Evolutionary conservation across 2,113 vertebrate species (phyloP), one percentile per base, ranked within the genome.

Genomic region (Orthochromis malagaraziensis): DNA sequence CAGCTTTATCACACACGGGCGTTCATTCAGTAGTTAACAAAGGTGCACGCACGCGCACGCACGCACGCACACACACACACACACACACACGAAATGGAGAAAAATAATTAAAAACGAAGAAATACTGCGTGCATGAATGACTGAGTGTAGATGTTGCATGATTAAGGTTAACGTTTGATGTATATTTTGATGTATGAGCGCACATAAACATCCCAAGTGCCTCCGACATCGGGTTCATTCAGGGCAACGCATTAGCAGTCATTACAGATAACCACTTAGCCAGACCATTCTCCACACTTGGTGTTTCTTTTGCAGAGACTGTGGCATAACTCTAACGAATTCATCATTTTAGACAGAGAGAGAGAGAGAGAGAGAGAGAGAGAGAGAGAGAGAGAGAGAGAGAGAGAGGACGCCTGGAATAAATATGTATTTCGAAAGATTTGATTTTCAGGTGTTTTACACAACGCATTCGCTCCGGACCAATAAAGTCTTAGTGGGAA

Each of bases 171-270:
- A 21, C 9, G 45, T 75, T 75, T 83, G n/a, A 35, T 47, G 57
- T 81, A 42, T 24, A 16, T 81, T 6, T 54, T 75, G 24, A 77
- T 8, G 24, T 85, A 40, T 24, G 49, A 53, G 24, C 12, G 57
- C 54, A 54, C 53, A 55, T 24, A 79, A 65, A 73, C 55, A 83
- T 26, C 81, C 57, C 24, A 49, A 9, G 38, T 55, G 63, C 65
- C 68, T 51, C 79, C 83, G 81, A 87, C 58, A 40, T 7, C 38
- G 85, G 86, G 92, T 92, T 93, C 88, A 91, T 70, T 35, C 84
- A 54, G 87, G 88, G 88, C 80, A 92, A 87, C 85, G 26, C 60
- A 92, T 91, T 90, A 84, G 87, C 83, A 91, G 83, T 91, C 87
- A 84, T 89, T 79, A 54, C 87, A 84, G 63, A 90, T 82, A 77